Base-by-base conservation (phyloP, 1,140 invertebrate species). In the Drosophila fuyamai region DNA sequence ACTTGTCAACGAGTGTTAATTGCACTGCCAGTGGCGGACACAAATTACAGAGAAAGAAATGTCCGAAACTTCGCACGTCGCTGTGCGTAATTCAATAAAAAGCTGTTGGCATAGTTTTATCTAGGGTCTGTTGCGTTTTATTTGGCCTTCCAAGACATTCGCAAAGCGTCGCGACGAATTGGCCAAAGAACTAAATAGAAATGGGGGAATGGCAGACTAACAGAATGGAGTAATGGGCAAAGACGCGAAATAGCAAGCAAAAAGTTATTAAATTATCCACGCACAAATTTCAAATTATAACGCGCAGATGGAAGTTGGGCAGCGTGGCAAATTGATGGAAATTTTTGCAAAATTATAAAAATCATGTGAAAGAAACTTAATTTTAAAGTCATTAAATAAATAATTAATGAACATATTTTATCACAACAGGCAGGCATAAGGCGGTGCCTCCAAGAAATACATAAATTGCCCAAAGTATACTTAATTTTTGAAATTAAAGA, bases 1-100 rank as follows among this genome's bases (percentile, higher is more conserved):
- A 86, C 81, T 85, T 85, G 78, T 85, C 77, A 85, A 78, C 82
- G 78, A 86, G 81, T 85, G 81, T 85, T 85, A 86, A 85, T 85
- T 85, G 78, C 77, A 56, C 82, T 60, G 47, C 47, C 80, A 44
- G 50, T 51, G 43, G 41, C 60, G 56, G 47, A 40, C 38, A 68
- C n/a, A 73, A 32, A 14, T 27, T 65, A 46, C 51, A 51, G 4
- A 48, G 60, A 51, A 10, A 56, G 53, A 43, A 78, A 48, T 54
- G 46, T 23, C 1, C 7, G 8, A 36, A 40, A 55, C 32, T 38
- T 65, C 27, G 2, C 60, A 65, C 35, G 59, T 35, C 27, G 57
- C 41, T 7, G 41, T n/a, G 65, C 29, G 36, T 71, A 57, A 43
- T 48, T 58, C 29, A 71, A 72, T 71, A 50, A 58, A 71, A 71